Percentiles rank a stretch among this genome's conserved stretches.
Evolutionary conservation across 2,113 vertebrate species (phyloP).

Genomic region (Sturnus vulgaris): DNA sequence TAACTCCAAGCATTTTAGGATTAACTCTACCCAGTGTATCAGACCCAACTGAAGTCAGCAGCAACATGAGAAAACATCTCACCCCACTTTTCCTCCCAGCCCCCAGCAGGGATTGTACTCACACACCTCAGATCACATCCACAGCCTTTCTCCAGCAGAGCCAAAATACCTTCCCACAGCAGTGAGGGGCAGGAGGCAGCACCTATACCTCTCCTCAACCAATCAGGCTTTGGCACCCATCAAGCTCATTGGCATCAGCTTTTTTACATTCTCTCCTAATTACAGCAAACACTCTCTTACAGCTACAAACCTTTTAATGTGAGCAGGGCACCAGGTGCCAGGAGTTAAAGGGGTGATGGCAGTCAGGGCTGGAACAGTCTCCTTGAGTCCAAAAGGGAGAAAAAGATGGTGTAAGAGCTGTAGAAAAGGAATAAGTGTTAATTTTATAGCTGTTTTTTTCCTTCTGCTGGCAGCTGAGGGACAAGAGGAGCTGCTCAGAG

Average conservation of each 20-base stretch:
- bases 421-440: background rate
- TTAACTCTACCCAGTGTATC: background rate
- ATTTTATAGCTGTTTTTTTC: background rate
- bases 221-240: background rate
- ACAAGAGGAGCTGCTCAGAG: background rate
- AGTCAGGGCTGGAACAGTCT: background rate
- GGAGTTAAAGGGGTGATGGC: background rate
- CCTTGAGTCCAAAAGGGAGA: background rate
- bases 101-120: background rate
- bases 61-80: background rate
- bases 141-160: background rate
- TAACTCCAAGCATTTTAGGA: background rate
- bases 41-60: background rate
- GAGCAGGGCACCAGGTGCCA: background rate
- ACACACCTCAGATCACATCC: background rate
- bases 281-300: background rate
- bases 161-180: background rate
- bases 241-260: slow-evolving; percentile 39
- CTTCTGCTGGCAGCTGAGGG: background rate
- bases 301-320: background rate
- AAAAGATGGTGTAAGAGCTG: background rate
- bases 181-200: background rate
- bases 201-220: background rate
- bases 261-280: background rate
- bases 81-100: background rate